Evolutionary conservation across 64 coral and sea anemone species (phyloP).

Genomic region (Dendrophyllia cribrosa): DNA sequence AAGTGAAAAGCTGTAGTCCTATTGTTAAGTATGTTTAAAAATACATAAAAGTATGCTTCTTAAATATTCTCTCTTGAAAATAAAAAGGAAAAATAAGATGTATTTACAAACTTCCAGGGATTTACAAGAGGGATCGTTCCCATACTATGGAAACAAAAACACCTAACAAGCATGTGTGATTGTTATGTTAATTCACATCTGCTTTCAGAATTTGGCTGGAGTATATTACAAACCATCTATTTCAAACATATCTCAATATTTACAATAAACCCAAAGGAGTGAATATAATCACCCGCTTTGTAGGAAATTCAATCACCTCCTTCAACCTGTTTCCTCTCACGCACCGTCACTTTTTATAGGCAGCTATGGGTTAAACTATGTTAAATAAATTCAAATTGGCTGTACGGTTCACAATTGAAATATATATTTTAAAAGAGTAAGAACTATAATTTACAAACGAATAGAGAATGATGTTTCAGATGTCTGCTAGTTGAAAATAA

Average conservation of each 20-base stretch:
- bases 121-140: neutral
- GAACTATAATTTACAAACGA: neutral
- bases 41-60: neutral
- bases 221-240: constrained; percentile 83
- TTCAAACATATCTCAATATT: constrained; percentile 73
- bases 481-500: neutral
- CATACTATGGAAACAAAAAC: constrained; percentile 46
- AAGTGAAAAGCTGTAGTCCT: neutral
- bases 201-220: constrained; percentile 47
- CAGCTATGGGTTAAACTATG: neutral
- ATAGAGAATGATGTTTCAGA: neutral
- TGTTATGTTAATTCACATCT: constrained; percentile 79
- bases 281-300: constrained; percentile 59
- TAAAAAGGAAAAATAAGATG: neutral
- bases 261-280: constrained; percentile 60
- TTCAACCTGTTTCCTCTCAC: neutral
- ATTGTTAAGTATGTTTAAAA: neutral
- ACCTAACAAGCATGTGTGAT: constrained; percentile 47
- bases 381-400: neutral
- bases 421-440: neutral
- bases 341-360: neutral
- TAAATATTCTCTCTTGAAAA: constrained; percentile 12
- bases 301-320: neutral
- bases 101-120: constrained; percentile 20
- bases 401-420: neutral